These are phyloP conservation scores for Eulithis prunata DNA, from an alignment of 2,888 invertebrate species.

Conservation along the genomic window DNA sequence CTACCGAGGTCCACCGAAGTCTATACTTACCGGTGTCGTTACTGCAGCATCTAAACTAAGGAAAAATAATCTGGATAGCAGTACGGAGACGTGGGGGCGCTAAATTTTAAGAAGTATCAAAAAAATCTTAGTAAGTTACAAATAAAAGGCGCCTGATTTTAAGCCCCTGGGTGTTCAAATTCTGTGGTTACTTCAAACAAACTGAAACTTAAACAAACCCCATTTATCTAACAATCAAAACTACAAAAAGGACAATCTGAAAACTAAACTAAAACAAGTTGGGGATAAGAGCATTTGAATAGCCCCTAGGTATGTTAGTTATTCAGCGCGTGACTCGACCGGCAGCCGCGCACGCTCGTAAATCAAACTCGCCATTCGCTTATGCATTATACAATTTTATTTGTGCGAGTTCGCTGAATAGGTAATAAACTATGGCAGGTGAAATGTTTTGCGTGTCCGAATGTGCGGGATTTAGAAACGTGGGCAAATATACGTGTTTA, in stretches of 20 bases:
- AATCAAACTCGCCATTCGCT: slow-evolving; percentile 84
- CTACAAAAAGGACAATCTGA: slow-evolving; percentile 38
- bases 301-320: slow-evolving; percentile 75
- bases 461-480: slow-evolving; percentile 73
- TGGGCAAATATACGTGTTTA: slow-evolving; percentile 68
- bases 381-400: slow-evolving; percentile 85
- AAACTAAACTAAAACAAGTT: slow-evolving; percentile 51
- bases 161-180: too few relatives aligned
- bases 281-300: slow-evolving; percentile 66
- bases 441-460: slow-evolving; percentile 74
- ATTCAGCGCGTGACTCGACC: slow-evolving; percentile 74
- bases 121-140: too few relatives aligned
- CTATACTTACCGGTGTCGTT: too few relatives aligned
- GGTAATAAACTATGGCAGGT: slow-evolving; percentile 83
- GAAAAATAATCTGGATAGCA: too few relatives aligned
- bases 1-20: too few relatives aligned
- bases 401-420: slow-evolving; percentile 83
- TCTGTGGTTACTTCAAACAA: background rate
- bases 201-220: slow-evolving; percentile 9
- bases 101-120: too few relatives aligned
- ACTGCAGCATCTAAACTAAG: too few relatives aligned
- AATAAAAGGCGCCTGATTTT: too few relatives aligned
- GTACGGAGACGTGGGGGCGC: too few relatives aligned
- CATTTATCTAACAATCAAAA: slow-evolving; percentile 31
- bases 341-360: slow-evolving; percentile 71